Conservation (phyloP, 2,797 vertebrate species). For the Uromys caudimaculatus region DNA sequence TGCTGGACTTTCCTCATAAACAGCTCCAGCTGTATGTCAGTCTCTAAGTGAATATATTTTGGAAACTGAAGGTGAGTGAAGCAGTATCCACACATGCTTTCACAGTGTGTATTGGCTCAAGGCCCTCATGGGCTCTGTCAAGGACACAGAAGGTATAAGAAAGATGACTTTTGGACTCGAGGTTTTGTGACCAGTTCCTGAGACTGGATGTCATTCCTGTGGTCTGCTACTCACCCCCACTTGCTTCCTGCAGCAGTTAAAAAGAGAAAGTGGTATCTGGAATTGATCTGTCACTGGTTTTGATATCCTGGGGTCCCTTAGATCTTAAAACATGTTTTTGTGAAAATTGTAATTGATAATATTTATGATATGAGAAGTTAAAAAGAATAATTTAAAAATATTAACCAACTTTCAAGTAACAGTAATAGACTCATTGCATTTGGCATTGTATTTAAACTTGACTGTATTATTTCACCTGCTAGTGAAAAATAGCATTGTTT, state of each 20-base stretch:
- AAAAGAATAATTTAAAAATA: background rate
- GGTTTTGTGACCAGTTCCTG: background rate
- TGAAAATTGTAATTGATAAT: background rate
- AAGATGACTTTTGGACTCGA: background rate
- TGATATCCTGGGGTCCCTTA: background rate
- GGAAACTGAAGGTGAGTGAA: background rate
- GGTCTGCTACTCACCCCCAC: background rate
- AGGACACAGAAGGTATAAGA: background rate
- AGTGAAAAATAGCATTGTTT: background rate
- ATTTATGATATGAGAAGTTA: background rate
- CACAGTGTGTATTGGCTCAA: background rate
- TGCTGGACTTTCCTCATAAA: background rate
- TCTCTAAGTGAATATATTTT: background rate
- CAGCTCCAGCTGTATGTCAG: background rate
- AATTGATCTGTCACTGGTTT: background rate
- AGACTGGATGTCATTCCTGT: background rate
- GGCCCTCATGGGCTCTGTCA: background rate
- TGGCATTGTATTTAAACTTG: slow-evolving; percentile 34
- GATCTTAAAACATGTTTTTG: background rate
- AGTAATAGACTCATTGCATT: background rate
- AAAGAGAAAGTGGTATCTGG: background rate
- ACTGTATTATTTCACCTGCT: background rate
- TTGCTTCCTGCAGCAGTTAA: background rate
- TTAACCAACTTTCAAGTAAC: background rate
- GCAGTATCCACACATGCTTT: background rate